These are phyloP conservation scores for Molorchus minor DNA, from an alignment of 2,888 invertebrate species.

Conservation along the genomic window DNA sequence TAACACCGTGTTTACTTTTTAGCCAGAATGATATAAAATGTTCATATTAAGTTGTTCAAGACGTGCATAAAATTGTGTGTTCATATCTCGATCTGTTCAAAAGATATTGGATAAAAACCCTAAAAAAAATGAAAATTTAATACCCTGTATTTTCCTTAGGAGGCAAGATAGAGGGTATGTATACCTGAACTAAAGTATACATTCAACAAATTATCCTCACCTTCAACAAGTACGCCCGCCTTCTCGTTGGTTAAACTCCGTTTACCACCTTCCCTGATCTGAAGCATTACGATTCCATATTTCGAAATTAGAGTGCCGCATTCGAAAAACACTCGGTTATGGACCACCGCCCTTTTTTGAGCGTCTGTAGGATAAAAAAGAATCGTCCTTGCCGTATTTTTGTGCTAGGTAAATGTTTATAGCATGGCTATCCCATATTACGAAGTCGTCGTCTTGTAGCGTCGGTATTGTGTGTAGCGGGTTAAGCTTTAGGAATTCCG, in stretches of 20 bases:
- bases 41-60: too few relatives aligned
- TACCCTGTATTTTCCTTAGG: too few relatives aligned
- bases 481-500: constrained; percentile 62
- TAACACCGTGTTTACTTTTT: too few relatives aligned
- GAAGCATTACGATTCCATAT: constrained; percentile 39
- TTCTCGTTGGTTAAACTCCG: constrained; percentile 47
- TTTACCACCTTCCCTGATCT: constrained; percentile 51
- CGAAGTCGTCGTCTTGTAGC: constrained; percentile 66
- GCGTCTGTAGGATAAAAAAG: constrained; percentile 68
- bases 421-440: constrained; percentile 66
- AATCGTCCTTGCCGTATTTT: constrained; percentile 53
- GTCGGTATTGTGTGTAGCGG: constrained; percentile 68
- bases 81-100: too few relatives aligned
- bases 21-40: too few relatives aligned
- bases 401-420: constrained; percentile 49
- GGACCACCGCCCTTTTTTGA: constrained; percentile 64
- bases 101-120: too few relatives aligned
- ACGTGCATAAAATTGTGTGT: too few relatives aligned
- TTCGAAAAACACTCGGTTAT: constrained; percentile 68
- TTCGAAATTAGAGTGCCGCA: constrained; percentile 64
- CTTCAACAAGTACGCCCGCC: constrained; percentile 54
- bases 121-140: too few relatives aligned
- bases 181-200: too few relatives aligned
- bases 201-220: too few relatives aligned
- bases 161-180: too few relatives aligned